These are phyloP conservation scores for Acrocephalus scirpaceus DNA, from an alignment of 2,797 vertebrate genomes.

Conservation along the genomic window DNA sequence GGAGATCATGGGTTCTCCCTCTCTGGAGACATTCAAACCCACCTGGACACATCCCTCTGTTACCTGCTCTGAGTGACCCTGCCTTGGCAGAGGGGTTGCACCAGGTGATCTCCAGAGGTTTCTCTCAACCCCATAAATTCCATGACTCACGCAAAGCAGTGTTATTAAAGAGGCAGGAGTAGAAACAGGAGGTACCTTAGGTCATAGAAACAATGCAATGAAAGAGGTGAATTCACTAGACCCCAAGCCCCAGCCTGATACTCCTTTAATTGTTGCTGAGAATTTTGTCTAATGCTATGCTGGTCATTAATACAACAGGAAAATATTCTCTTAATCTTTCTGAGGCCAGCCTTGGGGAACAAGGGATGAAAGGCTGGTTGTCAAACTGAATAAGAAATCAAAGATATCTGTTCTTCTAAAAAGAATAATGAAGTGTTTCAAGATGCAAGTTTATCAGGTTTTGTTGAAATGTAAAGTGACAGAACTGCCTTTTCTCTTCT, in stretches of 20 bases:
- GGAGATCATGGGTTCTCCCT: background rate
- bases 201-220: background rate
- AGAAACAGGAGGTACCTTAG: background rate
- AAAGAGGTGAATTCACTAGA: background rate
- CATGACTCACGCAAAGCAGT: background rate
- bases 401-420: background rate
- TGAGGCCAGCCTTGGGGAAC: background rate
- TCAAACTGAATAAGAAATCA: conserved; percentile 16
- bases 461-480: background rate
- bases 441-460: background rate
- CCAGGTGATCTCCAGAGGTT: background rate
- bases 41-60: background rate
- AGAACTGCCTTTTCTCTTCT: background rate
- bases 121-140: background rate
- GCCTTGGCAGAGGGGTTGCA: background rate
- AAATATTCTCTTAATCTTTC: background rate
- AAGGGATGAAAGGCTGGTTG: background rate
- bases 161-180: background rate
- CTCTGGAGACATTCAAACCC: background rate
- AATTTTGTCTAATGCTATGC: background rate
- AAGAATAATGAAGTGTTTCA: background rate
- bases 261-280: background rate
- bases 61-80: background rate
- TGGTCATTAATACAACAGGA: background rate
- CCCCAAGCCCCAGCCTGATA: background rate